phyloP scores from a whole-genome alignment of 2,113 vertebrate species.

The Apteryx owenii region DNA sequence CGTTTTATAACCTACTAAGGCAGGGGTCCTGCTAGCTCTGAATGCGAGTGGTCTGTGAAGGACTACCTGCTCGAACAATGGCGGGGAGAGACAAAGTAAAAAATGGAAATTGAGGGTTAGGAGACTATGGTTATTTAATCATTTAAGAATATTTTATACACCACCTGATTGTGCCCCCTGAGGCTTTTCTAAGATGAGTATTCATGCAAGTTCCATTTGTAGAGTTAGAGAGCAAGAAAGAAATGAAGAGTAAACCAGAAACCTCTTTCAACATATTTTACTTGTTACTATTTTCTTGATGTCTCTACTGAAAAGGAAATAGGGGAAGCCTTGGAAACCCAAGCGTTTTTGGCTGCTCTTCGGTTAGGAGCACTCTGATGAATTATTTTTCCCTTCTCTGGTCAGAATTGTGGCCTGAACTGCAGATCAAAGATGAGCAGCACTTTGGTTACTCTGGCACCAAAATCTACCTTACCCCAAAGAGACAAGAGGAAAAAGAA shows the following conservation, averaged over 20 bases:
- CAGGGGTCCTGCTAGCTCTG: not conserved
- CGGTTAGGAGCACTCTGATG: constrained; percentile 20
- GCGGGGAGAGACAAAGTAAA: not conserved
- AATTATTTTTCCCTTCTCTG: constrained; percentile 33
- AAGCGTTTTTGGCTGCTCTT: not conserved
- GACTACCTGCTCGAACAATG: not conserved
- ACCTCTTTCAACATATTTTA: constrained; percentile 17
- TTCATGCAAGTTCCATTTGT: not conserved
- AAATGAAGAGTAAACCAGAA: not conserved
- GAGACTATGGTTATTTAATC: not conserved
- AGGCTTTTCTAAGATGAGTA: not conserved
- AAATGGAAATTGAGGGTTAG: not conserved
- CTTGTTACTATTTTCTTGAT: constrained; percentile 18
- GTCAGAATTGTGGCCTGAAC: constrained; percentile 53
- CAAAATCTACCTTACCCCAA: constrained; percentile 58
- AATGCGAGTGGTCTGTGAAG: not conserved
- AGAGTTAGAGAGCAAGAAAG: not conserved
- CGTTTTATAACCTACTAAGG: not conserved
- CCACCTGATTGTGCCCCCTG: not conserved
- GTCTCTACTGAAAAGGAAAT: constrained; percentile 18
- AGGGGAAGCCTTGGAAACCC: constrained; percentile 1
- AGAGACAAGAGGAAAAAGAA: constrained; percentile 61
- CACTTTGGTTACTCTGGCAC: constrained; percentile 71
- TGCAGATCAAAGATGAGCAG: constrained; percentile 82
- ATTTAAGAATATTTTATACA: not conserved